Conservation (phyloP, 2,888 invertebrate species). For the Pandemis heparana region DNA sequence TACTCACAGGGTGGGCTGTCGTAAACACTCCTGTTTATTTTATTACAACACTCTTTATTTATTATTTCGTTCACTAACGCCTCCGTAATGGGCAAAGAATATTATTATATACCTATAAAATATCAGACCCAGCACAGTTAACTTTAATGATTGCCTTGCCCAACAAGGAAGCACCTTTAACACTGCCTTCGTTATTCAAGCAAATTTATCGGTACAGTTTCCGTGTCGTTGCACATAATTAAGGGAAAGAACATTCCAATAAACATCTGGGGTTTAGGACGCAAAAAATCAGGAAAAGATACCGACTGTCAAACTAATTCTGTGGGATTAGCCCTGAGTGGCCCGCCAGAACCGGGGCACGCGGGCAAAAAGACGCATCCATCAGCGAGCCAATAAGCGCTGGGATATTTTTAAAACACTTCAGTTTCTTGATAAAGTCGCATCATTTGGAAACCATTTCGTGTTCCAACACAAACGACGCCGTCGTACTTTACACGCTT, state of each 20-base stretch:
- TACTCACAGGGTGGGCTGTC: conserved; percentile 56
- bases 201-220: conserved; percentile 59
- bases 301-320: conserved; percentile 81
- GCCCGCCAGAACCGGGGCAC: conserved; percentile 57
- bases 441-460: conserved; percentile 23
- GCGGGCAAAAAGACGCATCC: conserved; percentile 80
- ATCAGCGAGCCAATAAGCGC: conserved; percentile 68
- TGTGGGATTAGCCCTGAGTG: conserved; percentile 66
- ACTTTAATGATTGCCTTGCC: conserved; percentile 30
- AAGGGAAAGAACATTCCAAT: conserved; percentile 65
- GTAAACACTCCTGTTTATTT: conserved; percentile 71
- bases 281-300: conserved; percentile 80
- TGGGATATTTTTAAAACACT: conserved; percentile 61
- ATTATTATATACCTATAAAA: conserved; percentile 39
- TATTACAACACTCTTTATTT: conserved; percentile 56
- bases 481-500: conserved; percentile 43
- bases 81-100: conserved; percentile 36
- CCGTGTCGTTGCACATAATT: conserved; percentile 79
- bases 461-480: conserved; percentile 18
- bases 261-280: conserved; percentile 74
- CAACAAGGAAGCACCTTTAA: conserved; percentile 31
- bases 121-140: conserved; percentile 23
- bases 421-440: conserved; percentile 26
- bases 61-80: conserved; percentile 43
- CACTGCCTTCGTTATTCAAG: conserved; percentile 31